Evolutionary conservation across 2,113 vertebrate species (phyloP).

Genomic region (Addax nasomaculatus): DNA sequence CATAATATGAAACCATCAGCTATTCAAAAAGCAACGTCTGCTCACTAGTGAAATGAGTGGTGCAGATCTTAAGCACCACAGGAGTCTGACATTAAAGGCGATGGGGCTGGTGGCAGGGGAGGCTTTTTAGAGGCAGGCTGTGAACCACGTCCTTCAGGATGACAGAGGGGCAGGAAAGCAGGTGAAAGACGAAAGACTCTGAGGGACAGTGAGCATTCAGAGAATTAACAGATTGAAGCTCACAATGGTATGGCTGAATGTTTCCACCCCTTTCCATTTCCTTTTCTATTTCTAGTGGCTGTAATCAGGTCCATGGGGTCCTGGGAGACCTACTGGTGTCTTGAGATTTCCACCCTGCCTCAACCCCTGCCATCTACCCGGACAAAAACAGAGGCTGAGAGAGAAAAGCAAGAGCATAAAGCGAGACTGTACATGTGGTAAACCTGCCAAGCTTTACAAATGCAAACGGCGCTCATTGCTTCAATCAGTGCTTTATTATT

Average conservation of each 20-base stretch:
- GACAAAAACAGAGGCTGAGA: background rate
- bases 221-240: background rate
- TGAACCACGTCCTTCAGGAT: background rate
- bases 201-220: background rate
- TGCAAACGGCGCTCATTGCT: background rate
- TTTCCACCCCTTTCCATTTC: background rate
- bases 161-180: background rate
- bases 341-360: background rate
- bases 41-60: background rate
- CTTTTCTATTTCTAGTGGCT: background rate
- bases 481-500: background rate
- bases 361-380: background rate
- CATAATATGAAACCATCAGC: background rate
- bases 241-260: background rate
- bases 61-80: background rate
- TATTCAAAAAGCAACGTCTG: background rate
- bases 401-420: background rate
- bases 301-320: background rate
- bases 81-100: background rate
- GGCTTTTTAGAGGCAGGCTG: background rate
- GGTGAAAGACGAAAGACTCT: background rate
- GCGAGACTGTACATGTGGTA: background rate
- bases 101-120: background rate
- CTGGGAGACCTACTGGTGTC: background rate
- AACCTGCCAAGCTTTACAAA: background rate